phyloP scores from a whole-genome alignment of 2,113 vertebrate species.

The Pterocles burchelli region DNA sequence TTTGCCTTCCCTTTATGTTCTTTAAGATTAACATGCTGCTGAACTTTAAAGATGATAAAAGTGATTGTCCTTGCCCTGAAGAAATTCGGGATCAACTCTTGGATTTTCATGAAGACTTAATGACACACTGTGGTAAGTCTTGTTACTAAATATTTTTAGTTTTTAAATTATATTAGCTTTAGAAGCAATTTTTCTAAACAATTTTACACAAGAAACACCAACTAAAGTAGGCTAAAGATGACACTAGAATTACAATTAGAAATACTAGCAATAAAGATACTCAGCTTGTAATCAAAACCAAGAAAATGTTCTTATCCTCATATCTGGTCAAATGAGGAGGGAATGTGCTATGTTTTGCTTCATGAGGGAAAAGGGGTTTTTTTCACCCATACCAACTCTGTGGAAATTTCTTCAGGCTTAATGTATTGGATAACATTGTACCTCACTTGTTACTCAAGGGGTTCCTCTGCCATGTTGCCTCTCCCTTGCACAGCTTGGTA shows the following conservation, averaged over 20 bases:
- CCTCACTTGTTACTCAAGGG: not conserved
- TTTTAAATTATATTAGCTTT: not conserved
- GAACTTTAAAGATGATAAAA: constrained; percentile 95
- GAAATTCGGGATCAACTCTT: constrained; percentile 89
- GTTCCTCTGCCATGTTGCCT: not conserved
- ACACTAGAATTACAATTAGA: not conserved
- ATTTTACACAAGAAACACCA: not conserved
- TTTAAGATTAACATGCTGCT: constrained; percentile 95
- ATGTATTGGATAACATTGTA: not conserved
- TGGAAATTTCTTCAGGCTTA: not conserved
- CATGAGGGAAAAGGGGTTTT: not conserved
- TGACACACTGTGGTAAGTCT: constrained; percentile 91
- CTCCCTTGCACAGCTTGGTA: not conserved
- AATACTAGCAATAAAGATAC: not conserved
- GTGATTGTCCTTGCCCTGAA: constrained; percentile 91
- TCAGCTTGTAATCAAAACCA: not conserved
- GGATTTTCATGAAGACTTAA: constrained; percentile 94
- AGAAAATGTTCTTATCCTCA: not conserved
- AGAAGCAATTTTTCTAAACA: not conserved
- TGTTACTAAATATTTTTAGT: not conserved
- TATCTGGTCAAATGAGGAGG: not conserved
- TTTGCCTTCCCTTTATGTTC: not conserved
- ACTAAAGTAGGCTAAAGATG: not conserved
- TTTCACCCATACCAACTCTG: not conserved
- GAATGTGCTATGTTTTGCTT: not conserved